These are phyloP conservation scores for Cinclus mexicanus DNA, from an alignment of 2,113 vertebrate species.

Conservation along the genomic window DNA sequence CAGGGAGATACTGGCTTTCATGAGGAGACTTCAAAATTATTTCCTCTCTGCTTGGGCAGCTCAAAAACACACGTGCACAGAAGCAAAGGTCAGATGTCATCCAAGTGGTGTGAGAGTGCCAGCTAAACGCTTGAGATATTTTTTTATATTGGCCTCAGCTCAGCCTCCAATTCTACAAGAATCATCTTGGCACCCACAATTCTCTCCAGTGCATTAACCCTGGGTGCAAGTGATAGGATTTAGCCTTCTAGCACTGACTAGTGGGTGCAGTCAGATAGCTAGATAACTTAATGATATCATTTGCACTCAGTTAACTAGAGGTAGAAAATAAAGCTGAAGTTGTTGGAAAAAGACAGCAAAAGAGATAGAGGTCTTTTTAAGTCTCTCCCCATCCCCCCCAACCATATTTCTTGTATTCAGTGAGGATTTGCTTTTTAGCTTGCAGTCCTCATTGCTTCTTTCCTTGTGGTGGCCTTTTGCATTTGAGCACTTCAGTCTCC, in stretches of 20 bases:
- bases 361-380: background rate
- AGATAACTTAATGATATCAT: constrained; percentile 61
- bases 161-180: background rate
- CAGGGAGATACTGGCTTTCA: constrained; percentile 6
- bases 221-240: constrained; percentile 42
- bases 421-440: background rate
- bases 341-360: background rate
- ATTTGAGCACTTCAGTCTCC: background rate
- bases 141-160: constrained; percentile 42
- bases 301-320: constrained; percentile 36
- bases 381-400: background rate
- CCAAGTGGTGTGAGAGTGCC: constrained; percentile 36
- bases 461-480: constrained; percentile 9
- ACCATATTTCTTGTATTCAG: background rate
- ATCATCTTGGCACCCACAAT: constrained; percentile 23
- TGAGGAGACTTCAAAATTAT: background rate
- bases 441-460: background rate
- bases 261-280: constrained; percentile 39
- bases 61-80: constrained; percentile 25
- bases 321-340: background rate
- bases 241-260: constrained; percentile 29
- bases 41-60: constrained; percentile 40
- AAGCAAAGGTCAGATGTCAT: constrained; percentile 55
- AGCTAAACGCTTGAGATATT: constrained; percentile 18
- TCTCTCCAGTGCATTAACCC: constrained; percentile 52